Evolutionary conservation across 1,140 invertebrate genomes (phyloP), one percentile per base, ranked within the genome.

Genomic region (Drosophila guanche): DNA sequence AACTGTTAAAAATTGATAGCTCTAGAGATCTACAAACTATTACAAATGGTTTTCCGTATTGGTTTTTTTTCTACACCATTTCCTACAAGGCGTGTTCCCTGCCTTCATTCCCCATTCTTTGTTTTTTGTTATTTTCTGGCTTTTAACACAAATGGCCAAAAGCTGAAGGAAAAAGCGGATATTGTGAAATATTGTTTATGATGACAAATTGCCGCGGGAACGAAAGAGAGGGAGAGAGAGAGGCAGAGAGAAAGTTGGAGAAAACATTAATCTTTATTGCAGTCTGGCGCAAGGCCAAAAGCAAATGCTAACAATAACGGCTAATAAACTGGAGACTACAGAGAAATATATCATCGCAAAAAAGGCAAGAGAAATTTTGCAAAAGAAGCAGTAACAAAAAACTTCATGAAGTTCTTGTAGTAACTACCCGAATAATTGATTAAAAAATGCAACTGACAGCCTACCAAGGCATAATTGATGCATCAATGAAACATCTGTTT

Each of bases 171-270:
- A 53, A 22, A 57, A 51, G 41, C 68, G 55, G 52, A 67, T 76
- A 76, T 67, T 67, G 73, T 72, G 73, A 72, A 67, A 67, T 76
- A 76, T 76, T 66, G 73, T 76, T 76, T 72, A 76, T 71, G 68
- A 72, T 76, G 73, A 76, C 62, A 76, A 76, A 76, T 76, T 51
- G 65, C 56, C 40, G 12, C 14, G 40, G 25, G 43, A 52, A n/a
- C 23, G 33, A 4, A 10, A 12, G 33, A 27, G 25, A 5, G n/a
- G n/a, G 25, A 27, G 25, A 6, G 25, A 27, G 25, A 5, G 25
- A 40, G 20, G 27, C 7, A 5, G 25, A 27, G 25, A 6, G 25
- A 27, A 6, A 5, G 25, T 8, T n/a, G 27, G 20, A 52, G 33
- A 70, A 25, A 20, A 50, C 72, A 75, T 75, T 75, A 66, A 75